Percentiles rank a stretch among this genome's conserved stretches.
phyloP scores from a whole-genome alignment of 2,797 vertebrate species.

The Chelidonichthys spinosus region DNA sequence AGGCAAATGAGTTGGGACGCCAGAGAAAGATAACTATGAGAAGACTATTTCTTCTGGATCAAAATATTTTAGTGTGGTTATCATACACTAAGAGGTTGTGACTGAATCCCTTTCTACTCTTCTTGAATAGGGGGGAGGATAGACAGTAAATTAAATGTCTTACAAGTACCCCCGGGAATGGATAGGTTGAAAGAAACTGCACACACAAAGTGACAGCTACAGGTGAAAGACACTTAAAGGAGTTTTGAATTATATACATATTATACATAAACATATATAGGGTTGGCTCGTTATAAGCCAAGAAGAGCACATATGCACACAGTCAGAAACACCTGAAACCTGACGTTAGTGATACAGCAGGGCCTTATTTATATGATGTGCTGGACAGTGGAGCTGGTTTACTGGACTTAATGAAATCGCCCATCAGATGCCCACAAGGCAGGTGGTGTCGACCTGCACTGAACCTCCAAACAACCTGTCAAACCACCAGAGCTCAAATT shows the following conservation, averaged over 20 bases:
- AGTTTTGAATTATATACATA: background rate
- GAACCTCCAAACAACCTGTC: slow-evolving; percentile 29
- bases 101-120: slow-evolving; percentile 51
- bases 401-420: slow-evolving; percentile 18
- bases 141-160: slow-evolving; percentile 72
- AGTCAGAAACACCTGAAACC: background rate
- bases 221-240: background rate
- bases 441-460: background rate
- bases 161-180: slow-evolving; percentile 70
- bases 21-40: slow-evolving; percentile 40
- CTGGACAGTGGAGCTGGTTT: slow-evolving; percentile 32
- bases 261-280: too few species aligned
- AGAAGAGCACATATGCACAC: slow-evolving; percentile 4
- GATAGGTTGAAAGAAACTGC: slow-evolving; percentile 32
- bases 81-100: slow-evolving; percentile 35
- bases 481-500: background rate
- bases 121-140: slow-evolving; percentile 64
- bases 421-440: slow-evolving; percentile 30
- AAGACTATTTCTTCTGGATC: slow-evolving; percentile 38
- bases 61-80: slow-evolving; percentile 53
- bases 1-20: slow-evolving; percentile 11
- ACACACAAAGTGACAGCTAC: slow-evolving; percentile 3
- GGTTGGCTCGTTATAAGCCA: background rate
- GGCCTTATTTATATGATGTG: slow-evolving; percentile 22
- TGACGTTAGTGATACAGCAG: slow-evolving; percentile 5